Percentiles rank a stretch among this genome's conserved stretches.
phyloP scores from a whole-genome alignment of 2,888 invertebrate species.

The Muschampia plurimacula region DNA sequence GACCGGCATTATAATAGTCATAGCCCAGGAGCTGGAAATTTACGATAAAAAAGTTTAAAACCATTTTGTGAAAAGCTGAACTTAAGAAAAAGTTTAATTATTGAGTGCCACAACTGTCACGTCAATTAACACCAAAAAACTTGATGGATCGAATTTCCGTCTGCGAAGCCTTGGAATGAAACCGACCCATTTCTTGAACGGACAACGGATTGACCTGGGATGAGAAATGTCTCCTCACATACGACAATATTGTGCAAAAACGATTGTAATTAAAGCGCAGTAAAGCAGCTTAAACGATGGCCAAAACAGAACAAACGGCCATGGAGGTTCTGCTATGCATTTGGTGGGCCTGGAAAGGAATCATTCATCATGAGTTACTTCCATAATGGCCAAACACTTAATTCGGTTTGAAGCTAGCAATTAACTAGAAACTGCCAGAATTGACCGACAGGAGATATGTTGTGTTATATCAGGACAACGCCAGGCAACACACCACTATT shows the following conservation, averaged over 20 bases:
- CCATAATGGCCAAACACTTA: neutral
- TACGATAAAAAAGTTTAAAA: constrained; percentile 44
- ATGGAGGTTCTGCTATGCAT: constrained; percentile 14
- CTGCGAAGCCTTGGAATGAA: constrained; percentile 31
- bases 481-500: too few species aligned
- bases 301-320: constrained; percentile 24
- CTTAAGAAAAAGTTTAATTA: constrained; percentile 36
- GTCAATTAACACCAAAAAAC: too few species aligned
- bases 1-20: neutral
- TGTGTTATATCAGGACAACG: too few species aligned
- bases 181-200: constrained; percentile 43
- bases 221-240: constrained; percentile 26
- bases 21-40: constrained; percentile 30
- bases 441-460: too few species aligned
- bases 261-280: constrained; percentile 29
- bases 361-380: constrained; percentile 31
- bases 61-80: constrained; percentile 38
- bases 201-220: constrained; percentile 12
- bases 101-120: constrained; percentile 23
- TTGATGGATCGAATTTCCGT: too few species aligned
- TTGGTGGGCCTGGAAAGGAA: constrained; percentile 23
- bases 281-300: constrained; percentile 30
- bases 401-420: too few species aligned
- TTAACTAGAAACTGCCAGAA: too few species aligned
- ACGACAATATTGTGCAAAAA: constrained; percentile 31